Evolutionary conservation across 2,888 invertebrate species (phyloP).

Genomic region (Pachliopta kotzebuea): DNA sequence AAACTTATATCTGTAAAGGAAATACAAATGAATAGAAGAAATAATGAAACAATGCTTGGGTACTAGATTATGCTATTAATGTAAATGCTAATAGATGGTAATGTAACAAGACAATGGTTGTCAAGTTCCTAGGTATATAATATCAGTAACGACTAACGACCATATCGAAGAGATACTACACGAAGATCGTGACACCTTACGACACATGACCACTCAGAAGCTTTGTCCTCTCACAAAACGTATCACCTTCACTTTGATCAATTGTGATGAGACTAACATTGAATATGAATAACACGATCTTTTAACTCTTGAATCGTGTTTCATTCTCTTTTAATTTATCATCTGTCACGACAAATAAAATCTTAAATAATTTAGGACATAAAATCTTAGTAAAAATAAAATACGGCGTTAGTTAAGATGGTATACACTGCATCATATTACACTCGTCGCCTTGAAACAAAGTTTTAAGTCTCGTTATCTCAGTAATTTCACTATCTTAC

Average conservation of each 20-base stretch:
- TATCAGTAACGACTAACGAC: background rate
- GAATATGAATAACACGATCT: background rate
- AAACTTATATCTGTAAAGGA: background rate
- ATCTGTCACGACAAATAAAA: no score
- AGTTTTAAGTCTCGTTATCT: no score
- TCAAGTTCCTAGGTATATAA: background rate
- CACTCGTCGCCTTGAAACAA: no score
- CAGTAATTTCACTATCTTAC: no score
- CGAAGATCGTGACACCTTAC: background rate
- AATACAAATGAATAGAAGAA: background rate
- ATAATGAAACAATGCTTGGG: background rate
- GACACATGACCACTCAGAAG: conserved; percentile 1
- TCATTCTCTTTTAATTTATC: no score
- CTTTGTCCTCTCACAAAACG: conserved; percentile 1
- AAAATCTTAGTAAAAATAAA: no score
- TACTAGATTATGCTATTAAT: background rate
- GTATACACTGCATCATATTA: no score
- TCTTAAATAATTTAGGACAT: no score
- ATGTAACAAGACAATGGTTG: background rate
- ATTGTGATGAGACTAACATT: background rate
- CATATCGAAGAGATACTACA: background rate
- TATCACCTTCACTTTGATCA: background rate
- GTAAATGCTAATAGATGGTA: background rate
- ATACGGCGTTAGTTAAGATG: no score
- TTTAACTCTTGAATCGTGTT: background rate